Evolutionary conservation across 2,113 vertebrate genomes (phyloP), one percentile per base, ranked within the genome.

Genomic region (Pollimyrus isidori): DNA sequence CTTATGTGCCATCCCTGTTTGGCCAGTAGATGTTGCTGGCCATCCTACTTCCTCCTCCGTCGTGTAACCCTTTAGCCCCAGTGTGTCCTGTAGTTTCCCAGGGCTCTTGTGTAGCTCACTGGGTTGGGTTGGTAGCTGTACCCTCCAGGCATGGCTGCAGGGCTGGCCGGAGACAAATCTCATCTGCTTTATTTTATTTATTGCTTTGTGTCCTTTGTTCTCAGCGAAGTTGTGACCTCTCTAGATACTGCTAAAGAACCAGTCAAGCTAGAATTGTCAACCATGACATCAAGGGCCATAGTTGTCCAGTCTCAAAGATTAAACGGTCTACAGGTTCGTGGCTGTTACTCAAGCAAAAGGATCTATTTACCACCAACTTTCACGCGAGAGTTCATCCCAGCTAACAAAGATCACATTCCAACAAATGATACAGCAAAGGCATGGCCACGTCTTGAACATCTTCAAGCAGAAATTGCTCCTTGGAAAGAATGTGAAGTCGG

Each of bases 401-500:
- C 86, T 30, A 89, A 90, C 21, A 87, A 26, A 89, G 65, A 69
- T 21, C 90, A 92, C 21, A 92, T 92, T 88, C 90, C 87, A n/a
- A 91, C 91, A 26, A 48, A 48, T 4, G n/a, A 88, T 7, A 90
- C 88, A n/a, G 87, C 89, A 84, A 90, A 56, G 69, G 89, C 85
- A 87, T 92, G 90, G 87, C 35, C 90, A 86, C 87, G 90, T 73
- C 53, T 91, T 42, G 82, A 92, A 76, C 90, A 90, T 19, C 30
- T 92, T 5, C 19, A 39, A 39, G 90, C 69, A 6, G 87, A 89
- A 48, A n/a, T 89, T 92, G 1, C 87, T 90, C 19, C 90, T 90
- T 87, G 69, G 15, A 0, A 73, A 89, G 30, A 62, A 1, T 92
- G 76, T 83, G 89, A 90, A 1, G 13, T 92, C 1, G 80, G 91